Evolutionary conservation across 1,140 invertebrate genomes (phyloP), one percentile per base, ranked within the genome.

Genomic region (Drosophila lacteicornis): DNA sequence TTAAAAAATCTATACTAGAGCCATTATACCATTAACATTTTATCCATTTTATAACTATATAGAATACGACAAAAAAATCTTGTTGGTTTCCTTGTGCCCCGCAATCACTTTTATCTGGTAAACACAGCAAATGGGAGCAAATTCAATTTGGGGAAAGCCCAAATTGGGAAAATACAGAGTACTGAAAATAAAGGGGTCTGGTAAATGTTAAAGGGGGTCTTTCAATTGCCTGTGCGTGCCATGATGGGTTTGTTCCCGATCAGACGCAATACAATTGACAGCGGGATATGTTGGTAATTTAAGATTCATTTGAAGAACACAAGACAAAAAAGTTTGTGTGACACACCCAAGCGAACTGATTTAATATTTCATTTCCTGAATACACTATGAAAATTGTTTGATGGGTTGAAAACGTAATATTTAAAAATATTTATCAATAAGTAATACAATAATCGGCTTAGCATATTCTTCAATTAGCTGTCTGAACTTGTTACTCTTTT

Each of bases 241-340:
- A 30, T 51, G 67, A 71, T 60, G 42, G 69, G 53, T 30, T 73
- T 43, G 46, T 45, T 43, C 15, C 53, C 53, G 46, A 50, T 73
- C 69, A 57, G 27, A 57, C 17, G 17, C 43, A 57, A 42, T 38
- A 76, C 75, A 77, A 77, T 68, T 77, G 75, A 77, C 75, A 77
- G 75, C 56, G 55, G 74, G 62, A 79, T 60, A 61, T 79, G 68
- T 66, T 58, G 56, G 68, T 79, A 79, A 79, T 79, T 79, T 71
- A 73, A 79, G 77, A 79, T 56, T 71, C 75, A 73, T 79, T 71
- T 63, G 58, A 19, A 56, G 42, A 50, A 42, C 43, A 43, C 40
- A 75, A 45, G 49, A 46, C 25, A 62, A 62, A 55, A 55, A 43
- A 22, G 19, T 19, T 15, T 4, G 46, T 6, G 15, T 42, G 27